Conservation (phyloP, 2,888 invertebrate genomes). For the Agriopis leucophaearia region DNA sequence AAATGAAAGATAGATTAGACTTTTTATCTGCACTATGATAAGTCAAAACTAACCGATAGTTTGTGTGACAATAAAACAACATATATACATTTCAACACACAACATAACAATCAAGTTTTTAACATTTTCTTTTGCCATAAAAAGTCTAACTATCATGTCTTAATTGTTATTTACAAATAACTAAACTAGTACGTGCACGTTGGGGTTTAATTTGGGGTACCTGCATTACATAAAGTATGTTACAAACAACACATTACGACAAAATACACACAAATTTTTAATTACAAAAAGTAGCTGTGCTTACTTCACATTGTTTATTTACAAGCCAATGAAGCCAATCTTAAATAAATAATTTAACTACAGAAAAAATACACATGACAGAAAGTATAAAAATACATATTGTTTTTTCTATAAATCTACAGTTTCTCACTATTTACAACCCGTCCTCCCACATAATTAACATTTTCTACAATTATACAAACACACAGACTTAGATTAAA, state of each 20-base stretch:
- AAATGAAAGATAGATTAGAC: constrained; percentile 5
- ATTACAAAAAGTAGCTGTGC: constrained; percentile 60
- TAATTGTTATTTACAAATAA: constrained; percentile 18
- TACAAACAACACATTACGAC: constrained; percentile 52
- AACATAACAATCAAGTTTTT: too few species aligned
- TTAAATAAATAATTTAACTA: constrained; percentile 70
- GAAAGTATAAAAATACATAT: constrained; percentile 51
- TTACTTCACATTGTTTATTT: constrained; percentile 65
- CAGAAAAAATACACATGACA: constrained; percentile 47
- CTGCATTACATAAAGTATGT: constrained; percentile 25
- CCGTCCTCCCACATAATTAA: constrained; percentile 50
- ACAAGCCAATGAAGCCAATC: constrained; percentile 70
- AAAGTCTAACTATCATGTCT: constrained; percentile 13
- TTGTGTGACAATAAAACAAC: background rate
- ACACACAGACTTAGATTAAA: constrained; percentile 74
- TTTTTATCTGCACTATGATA: background rate
- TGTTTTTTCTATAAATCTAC: constrained; percentile 47
- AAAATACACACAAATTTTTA: constrained; percentile 54
- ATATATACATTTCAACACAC: background rate
- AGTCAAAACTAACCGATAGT: too few species aligned
- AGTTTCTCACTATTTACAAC: constrained; percentile 64
- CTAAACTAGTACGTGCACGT: constrained; percentile 10
- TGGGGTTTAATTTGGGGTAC: background rate
- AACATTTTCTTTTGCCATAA: constrained; percentile 1
- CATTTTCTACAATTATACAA: constrained; percentile 59